These are phyloP conservation scores for Momotus momota DNA, from an alignment of 2,797 vertebrate species.

Conservation along the genomic window DNA sequence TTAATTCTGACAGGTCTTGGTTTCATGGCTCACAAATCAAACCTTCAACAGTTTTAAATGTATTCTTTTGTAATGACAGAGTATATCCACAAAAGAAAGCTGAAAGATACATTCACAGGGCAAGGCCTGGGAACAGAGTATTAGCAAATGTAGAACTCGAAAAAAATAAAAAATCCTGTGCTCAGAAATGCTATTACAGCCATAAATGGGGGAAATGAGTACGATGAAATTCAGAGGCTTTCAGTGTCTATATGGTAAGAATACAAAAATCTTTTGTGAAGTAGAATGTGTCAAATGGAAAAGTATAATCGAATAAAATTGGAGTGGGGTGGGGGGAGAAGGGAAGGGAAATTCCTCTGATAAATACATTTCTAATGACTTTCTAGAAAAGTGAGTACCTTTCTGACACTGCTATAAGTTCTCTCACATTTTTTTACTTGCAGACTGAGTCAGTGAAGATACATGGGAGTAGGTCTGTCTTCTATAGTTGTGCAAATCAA, in stretches of 20 bases:
- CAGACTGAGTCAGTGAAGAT: not conserved
- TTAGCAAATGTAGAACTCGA: not conserved
- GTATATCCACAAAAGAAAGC: not conserved
- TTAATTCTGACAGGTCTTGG: not conserved
- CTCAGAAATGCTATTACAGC: not conserved
- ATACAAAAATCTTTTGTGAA: not conserved
- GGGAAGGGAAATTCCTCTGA: not conserved
- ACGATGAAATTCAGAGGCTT: not conserved
- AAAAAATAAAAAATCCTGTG: not conserved
- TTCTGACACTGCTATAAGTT: not conserved
- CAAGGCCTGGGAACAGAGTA: not conserved
- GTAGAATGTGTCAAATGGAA: not conserved
- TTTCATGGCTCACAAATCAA: not conserved
- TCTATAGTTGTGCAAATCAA: not conserved
- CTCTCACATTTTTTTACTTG: not conserved
- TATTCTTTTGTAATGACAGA: not conserved
- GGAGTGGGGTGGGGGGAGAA: rapidly evolving
- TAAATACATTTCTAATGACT: not conserved
- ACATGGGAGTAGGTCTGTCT: not conserved
- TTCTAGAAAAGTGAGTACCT: not conserved
- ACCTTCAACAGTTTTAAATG: not conserved
- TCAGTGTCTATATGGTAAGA: not conserved
- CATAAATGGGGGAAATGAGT: not conserved
- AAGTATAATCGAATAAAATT: not conserved
- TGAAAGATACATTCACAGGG: not conserved